phyloP scores from a whole-genome alignment of 2,888 invertebrate genomes.

The Drosophila eohydei region DNA sequence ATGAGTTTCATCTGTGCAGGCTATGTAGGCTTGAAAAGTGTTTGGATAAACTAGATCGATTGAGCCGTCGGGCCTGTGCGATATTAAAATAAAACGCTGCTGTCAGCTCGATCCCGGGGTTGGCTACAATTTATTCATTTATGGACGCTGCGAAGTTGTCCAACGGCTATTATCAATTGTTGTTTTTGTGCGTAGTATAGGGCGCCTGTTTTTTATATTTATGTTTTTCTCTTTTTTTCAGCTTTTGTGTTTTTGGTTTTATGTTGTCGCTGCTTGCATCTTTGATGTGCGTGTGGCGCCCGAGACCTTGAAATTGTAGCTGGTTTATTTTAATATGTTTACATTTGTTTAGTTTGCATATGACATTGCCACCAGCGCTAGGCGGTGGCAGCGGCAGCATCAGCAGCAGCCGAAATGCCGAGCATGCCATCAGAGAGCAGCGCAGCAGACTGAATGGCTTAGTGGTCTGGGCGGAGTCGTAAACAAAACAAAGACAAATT shows the following conservation, averaged over 20 bases:
- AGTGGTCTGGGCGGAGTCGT: conserved; percentile 43
- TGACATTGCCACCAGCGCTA: conserved; percentile 78
- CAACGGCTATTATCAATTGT: conserved; percentile 64
- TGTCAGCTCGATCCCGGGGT: conserved; percentile 35
- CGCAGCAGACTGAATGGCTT: conserved; percentile 9
- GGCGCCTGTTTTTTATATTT: conserved; percentile 27
- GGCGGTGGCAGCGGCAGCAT: conserved; percentile 39
- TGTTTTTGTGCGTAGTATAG: conserved; percentile 18
- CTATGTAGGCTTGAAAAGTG: conserved; percentile 28
- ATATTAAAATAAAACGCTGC: conserved; percentile 67
- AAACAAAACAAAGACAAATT: conserved; percentile 67
- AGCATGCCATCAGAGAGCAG: conserved; percentile 20
- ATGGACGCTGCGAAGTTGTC: conserved; percentile 64
- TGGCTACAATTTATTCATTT: conserved; percentile 58
- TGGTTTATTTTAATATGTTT: conserved; percentile 79
- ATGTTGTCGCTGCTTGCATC: conserved; percentile 73
- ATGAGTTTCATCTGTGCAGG: too few relatives aligned
- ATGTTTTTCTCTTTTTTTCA: conserved; percentile 11
- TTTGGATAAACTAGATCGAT: conserved; percentile 66
- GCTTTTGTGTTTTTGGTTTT: conserved; percentile 57
- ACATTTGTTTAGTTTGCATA: conserved; percentile 79
- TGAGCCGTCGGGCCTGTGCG: conserved; percentile 42
- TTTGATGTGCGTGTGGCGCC: conserved; percentile 76
- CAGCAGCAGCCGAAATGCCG: conserved; percentile 23
- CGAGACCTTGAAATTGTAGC: conserved; percentile 78